Conservation (phyloP, 1,140 invertebrate genomes). For the Drosophila parvula region DNA sequence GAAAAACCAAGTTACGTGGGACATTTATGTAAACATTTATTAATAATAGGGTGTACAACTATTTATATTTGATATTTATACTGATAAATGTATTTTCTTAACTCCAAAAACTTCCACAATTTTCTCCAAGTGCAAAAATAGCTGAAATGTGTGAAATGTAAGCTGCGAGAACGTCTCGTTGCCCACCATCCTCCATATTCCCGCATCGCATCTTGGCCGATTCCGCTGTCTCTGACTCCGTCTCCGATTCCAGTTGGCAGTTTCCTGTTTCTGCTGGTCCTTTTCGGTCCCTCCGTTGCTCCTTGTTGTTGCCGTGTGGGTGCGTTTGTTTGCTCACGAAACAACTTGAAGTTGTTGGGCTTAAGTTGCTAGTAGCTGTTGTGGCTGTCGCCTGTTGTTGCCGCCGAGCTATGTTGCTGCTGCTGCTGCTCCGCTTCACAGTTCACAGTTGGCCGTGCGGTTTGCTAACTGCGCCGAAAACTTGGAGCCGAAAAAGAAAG, state of each 20-base stretch:
- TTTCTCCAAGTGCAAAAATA: conserved; percentile 13
- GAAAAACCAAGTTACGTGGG: accelerated
- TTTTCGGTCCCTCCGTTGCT: conserved; percentile 10
- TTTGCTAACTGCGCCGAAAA: conserved; percentile 70
- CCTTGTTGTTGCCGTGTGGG: conserved; percentile 58
- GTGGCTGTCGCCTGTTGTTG: conserved; percentile 60
- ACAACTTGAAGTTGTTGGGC: conserved; percentile 77
- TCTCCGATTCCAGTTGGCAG: conserved; percentile 35
- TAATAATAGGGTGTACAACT: too few species aligned
- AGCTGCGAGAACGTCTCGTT: conserved; percentile 28
- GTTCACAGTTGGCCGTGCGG: conserved; percentile 63
- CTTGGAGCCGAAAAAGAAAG: conserved; percentile 60
- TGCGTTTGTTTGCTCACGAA: conserved; percentile 75
- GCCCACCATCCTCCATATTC: background rate
- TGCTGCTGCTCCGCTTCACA: conserved; percentile 57
- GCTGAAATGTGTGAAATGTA: conserved; percentile 53
- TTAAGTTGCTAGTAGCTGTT: conserved; percentile 77
- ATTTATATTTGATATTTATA: too few species aligned
- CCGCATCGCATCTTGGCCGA: conserved; percentile 26
- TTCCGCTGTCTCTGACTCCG: conserved; percentile 17
- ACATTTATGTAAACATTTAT: background rate
- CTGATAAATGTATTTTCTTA: background rate
- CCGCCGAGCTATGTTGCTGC: conserved; percentile 17
- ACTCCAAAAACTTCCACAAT: background rate
- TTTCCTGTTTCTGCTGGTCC: conserved; percentile 28